Percentiles rank a stretch among this genome's conserved stretches.
These are phyloP conservation scores for Arrhamphus sclerolepis DNA, from an alignment of 2,797 vertebrate species.

Conservation along the genomic window DNA sequence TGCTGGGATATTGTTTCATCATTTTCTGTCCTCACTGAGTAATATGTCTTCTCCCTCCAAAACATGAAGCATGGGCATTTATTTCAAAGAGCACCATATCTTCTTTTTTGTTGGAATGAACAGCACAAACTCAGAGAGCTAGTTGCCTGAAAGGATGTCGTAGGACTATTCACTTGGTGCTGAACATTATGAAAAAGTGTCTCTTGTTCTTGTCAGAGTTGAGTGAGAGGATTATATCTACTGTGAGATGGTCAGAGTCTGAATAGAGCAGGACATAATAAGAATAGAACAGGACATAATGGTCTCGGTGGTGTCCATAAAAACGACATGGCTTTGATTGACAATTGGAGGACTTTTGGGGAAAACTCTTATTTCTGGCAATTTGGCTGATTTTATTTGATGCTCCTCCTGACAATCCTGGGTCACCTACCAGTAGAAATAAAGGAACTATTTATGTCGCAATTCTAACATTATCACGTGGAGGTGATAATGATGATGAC, in stretches of 20 bases:
- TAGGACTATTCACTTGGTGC: not conserved
- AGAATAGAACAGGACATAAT: too few relatives aligned
- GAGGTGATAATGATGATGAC: too few relatives aligned
- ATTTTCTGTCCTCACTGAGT: slow-evolving; percentile 17
- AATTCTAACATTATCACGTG: too few relatives aligned
- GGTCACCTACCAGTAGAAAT: too few relatives aligned
- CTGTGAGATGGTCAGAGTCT: not conserved
- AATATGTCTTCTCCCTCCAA: slow-evolving; percentile 26
- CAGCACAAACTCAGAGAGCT: not conserved
- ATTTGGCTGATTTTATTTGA: too few relatives aligned
- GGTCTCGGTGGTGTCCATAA: too few relatives aligned
- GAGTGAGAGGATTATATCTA: not conserved
- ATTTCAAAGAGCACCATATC: slow-evolving; percentile 4
- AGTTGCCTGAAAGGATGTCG: not conserved
- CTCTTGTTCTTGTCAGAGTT: not conserved
- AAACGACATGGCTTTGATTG: too few relatives aligned
- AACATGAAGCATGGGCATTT: slow-evolving; percentile 21
- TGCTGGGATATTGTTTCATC: slow-evolving; percentile 45
- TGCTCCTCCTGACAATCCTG: too few relatives aligned
- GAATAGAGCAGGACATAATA: too few relatives aligned
- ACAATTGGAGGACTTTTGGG: too few relatives aligned
- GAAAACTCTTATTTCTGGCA: too few relatives aligned
- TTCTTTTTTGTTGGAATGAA: slow-evolving; percentile 12
- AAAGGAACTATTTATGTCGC: too few relatives aligned
- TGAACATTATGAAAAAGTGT: not conserved